Percentiles rank a stretch among this genome's conserved stretches.
Evolutionary conservation across 2,888 invertebrate species (phyloP).

Genomic region (Aplocera efformata): DNA sequence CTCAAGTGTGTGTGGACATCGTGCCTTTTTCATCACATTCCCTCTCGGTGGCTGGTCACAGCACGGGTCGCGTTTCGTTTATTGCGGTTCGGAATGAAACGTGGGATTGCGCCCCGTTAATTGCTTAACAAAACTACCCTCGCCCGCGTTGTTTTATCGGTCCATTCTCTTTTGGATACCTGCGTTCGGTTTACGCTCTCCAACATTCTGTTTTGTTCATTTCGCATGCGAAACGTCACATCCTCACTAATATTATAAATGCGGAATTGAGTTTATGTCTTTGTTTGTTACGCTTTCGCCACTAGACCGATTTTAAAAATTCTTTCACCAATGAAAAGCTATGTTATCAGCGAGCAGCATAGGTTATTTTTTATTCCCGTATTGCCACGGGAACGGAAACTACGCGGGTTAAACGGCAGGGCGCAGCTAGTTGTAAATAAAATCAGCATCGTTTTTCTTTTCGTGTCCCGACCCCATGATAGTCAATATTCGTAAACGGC

Average conservation of each 20-base stretch:
- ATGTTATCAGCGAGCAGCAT: too few relatives aligned
- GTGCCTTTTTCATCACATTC: constrained; percentile 79
- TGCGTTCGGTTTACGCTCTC: constrained; percentile 47
- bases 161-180: constrained; percentile 35
- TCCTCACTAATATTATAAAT: too few relatives aligned
- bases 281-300: too few relatives aligned
- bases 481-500: constrained; percentile 16
- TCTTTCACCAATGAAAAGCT: too few relatives aligned
- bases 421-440: constrained; percentile 10
- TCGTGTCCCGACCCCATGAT: constrained; percentile 4
- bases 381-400: too few relatives aligned
- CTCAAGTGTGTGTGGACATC: constrained; percentile 78
- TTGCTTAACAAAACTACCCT: constrained; percentile 65
- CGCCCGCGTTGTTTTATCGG: constrained; percentile 65
- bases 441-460: constrained; percentile 11
- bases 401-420: too few relatives aligned
- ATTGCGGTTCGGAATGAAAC: constrained; percentile 74
- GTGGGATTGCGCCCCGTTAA: constrained; percentile 72
- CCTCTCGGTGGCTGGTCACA: constrained; percentile 65
- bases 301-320: too few relatives aligned
- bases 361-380: too few relatives aligned
- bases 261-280: too few relatives aligned
- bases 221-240: constrained; percentile 2
- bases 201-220: constrained; percentile 31
- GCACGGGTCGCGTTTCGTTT: constrained; percentile 59